Evolutionary conservation across 2,888 invertebrate genomes (phyloP), one percentile per base, ranked within the genome.

Genomic region (Hyppa rectilinea): DNA sequence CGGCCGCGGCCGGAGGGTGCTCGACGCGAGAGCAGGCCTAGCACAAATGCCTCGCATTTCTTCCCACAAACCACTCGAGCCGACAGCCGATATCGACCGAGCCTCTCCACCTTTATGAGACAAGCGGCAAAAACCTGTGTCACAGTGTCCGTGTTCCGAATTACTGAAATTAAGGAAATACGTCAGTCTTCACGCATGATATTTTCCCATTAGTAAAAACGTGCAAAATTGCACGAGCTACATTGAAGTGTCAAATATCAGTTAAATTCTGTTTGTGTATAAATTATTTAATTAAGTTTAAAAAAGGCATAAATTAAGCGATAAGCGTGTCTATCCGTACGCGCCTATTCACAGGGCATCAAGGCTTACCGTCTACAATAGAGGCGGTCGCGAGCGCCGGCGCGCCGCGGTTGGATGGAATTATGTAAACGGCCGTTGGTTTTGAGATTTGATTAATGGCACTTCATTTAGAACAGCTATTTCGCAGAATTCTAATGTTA

Each of bases 21-120:
- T 92, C 86, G 86, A 91, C 82, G 81, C 83, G 81, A 84, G 81
- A 79, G 83, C 86, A 83, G 87, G 89, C 89, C 89, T 85, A 90
- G 87, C 88, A 89, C 90, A 92, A 94, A 94, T 93, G 92, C 92
- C 88, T 87, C 91, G 89, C 93, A 93, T 93, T 93, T 94, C 93
- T 94, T 92, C 88, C 84, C 87, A 87, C 90, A 89, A 87, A 87
- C 90, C 91, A 89, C 93, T 94, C 84, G 85, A 92, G 85, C 86
- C 91, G 91, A 92, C 92, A 91, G 90, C 87, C 91, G 87, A 92
- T 93, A 93, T 92, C 91, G 90, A 89, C 87, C 89, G 86, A 84
- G 49, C 73, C 80, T 82, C 88, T 88, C 85, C 84, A 91, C 91
- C 89, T 91, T 91, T 91, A 91, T 89, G 88, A 90, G 87, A 88